Evolutionary conservation across 2,888 invertebrate genomes (phyloP), one percentile per base, ranked within the genome.

Genomic region (Pyralis farinalis): DNA sequence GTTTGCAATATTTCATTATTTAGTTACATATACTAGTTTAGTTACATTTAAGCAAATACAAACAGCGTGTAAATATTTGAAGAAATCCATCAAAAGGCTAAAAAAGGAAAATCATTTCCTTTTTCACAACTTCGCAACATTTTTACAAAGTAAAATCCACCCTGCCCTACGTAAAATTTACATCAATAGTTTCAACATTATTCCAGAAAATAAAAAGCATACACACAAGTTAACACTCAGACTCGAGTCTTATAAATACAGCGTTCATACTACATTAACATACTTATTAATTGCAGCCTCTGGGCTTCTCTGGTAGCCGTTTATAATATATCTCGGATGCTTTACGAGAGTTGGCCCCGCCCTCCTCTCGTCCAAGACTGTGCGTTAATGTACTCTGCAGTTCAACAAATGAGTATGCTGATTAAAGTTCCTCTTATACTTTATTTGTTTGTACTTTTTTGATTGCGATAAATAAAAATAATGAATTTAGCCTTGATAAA

Each of bases 261-360:
- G 53, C 52, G 54, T 62, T 49, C 53, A 54, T 54, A 49, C 49
- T 55, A 59, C 74, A 85, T 82, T 83, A 84, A 82, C 81, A 80
- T 79, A 77, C 78, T 80, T 82, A 85, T 83, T 84, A 84, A 84
- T 81, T 73, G 72, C 58, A 69, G 81, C 83, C 86, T 65, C 71
- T 65, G 73, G 82, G 84, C 80, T 74, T 69, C 66, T 62, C 67
- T 82, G 82, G 85, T 81, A 81, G 84, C 80, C 55, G 56, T 58
- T 57, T 63, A 77, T 80, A 77, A 83, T 81, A 83, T 76, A 76
- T 83, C 81, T 79, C 67, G 59, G 58, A 78, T 81, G 74, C 60
- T 83, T 78, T 82, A 81, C 77, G 75, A 73, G 50, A 63, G 44
- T 33, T 49, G 52, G 64, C 77, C 66, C 71, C 85, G 84, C 87